phyloP scores from a whole-genome alignment of 2,113 vertebrate species.

The Stomatorhinus ivindoensis region DNA sequence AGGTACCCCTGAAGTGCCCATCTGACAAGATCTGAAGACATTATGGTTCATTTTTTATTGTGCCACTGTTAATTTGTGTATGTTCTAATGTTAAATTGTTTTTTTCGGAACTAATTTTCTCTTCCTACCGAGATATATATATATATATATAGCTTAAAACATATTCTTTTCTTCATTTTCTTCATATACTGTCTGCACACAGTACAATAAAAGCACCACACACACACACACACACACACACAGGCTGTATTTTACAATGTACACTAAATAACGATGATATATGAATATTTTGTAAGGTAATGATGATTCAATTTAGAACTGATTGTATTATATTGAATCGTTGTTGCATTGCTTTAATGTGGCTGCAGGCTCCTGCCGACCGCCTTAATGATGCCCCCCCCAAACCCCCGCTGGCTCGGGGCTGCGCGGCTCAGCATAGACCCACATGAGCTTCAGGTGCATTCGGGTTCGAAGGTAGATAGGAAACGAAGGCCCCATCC shows the following conservation, averaged over 20 bases:
- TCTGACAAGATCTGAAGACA: background rate
- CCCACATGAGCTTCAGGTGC: background rate
- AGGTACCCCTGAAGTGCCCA: too few relatives aligned
- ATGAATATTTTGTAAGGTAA: background rate
- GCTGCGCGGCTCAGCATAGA: background rate
- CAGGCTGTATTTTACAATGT: background rate
- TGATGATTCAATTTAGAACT: background rate
- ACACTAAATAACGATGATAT: background rate
- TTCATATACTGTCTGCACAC: too few relatives aligned
- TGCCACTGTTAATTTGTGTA: background rate
- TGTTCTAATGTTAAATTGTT: background rate
- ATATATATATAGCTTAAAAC: background rate
- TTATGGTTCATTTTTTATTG: background rate
- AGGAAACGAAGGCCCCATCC: background rate
- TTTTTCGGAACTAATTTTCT: background rate
- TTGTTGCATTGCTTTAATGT: background rate
- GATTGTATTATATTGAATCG: background rate
- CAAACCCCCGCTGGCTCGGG: background rate
- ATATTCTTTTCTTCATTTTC: too few relatives aligned
- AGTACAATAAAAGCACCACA: background rate
- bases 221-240: background rate
- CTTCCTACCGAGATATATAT: background rate
- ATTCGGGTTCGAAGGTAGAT: background rate
- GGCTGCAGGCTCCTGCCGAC: background rate
- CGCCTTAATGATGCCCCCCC: background rate